Base-by-base conservation (phyloP, 2,888 invertebrate species). In the Patella ulyssiponensis region DNA sequence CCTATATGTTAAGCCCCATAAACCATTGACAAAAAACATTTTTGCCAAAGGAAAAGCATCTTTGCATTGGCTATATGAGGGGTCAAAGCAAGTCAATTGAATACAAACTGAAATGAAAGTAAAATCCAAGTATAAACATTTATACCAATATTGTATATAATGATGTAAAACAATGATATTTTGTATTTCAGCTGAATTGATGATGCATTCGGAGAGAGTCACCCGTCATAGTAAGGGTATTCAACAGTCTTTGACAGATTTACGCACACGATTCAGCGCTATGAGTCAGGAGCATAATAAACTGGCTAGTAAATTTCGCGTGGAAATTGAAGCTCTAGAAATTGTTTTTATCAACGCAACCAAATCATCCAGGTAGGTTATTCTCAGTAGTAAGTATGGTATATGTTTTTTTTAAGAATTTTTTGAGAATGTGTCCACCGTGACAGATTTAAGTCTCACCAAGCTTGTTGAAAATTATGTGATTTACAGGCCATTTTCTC, bases 141-240 rank as follows among this genome's bases (percentile, higher is more conserved):
- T 54, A 20, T 51, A n/a, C 17, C 4, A 23, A 17, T 73, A 11
- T 17, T 53, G 54, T 20, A 27, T 23, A 56, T 12, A 27, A 23
- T 17, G 20, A 56, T 54, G 9, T 75, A 44, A 44, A 44, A 9
- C 1, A 44, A 5, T 33, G 9, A 9, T 9, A 44, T 44, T 44
- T 44, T 79, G 27, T 74, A 3, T 79, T 80, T 5, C 82, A 91
- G 91, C 91, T 75, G 92, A 92, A 83, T 83, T 92, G 71, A 88
- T 91, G 76, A 87, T 91, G 89, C 92, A 92, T 81, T 86, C 88
- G 2, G 91, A 91, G 83, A 86, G 91, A 44, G 91, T 92, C 27
- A 81, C 85, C 0, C 85, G 91, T 15, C 92, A 92, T 83, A 88
- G 88, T 81, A 89, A 89, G 80, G 92, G 92, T 5, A 88, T 91